Conservation (phyloP, 2,113 vertebrate genomes). For the Cryptotis parvus region DNA sequence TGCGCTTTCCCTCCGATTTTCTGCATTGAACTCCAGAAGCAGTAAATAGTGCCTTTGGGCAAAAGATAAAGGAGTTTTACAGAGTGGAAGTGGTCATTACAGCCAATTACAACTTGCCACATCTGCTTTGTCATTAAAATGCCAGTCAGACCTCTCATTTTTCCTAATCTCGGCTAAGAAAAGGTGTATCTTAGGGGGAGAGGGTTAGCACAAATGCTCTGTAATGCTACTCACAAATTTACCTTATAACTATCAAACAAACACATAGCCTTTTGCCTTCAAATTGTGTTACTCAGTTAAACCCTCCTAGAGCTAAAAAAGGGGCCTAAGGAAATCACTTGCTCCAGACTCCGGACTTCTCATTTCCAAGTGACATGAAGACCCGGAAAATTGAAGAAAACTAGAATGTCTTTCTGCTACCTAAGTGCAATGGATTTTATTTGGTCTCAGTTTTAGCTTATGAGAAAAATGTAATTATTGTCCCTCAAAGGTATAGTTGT, state of each 20-base stretch:
- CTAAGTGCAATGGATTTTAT: conserved; percentile 45
- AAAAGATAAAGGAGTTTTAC: conserved; percentile 76
- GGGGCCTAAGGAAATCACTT: conserved; percentile 51
- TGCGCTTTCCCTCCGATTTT: conserved; percentile 57
- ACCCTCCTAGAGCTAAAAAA: conserved; percentile 42
- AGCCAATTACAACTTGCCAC: conserved; percentile 78
- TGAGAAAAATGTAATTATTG: conserved; percentile 4
- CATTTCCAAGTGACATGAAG: conserved; percentile 29
- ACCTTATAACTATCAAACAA: conserved; percentile 60
- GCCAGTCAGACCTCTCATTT: conserved; percentile 72
- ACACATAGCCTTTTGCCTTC: conserved; percentile 50
- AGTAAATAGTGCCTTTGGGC: conserved; percentile 69
- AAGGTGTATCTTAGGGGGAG: conserved; percentile 63
- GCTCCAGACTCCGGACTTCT: background rate
- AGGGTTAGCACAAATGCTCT: conserved; percentile 66
- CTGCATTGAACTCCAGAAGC: conserved; percentile 52
- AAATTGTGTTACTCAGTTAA: conserved; percentile 25
- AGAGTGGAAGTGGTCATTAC: conserved; percentile 75
- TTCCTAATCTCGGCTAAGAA: conserved; percentile 65
- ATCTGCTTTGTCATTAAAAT: conserved; percentile 80
- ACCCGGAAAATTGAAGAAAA: conserved; percentile 1
- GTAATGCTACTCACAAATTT: conserved; percentile 58
- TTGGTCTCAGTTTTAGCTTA: conserved; percentile 53
- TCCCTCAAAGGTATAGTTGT: conserved; percentile 21
- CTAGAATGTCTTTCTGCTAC: conserved; percentile 30